Conservation (phyloP, 2,797 vertebrate genomes). For the Knipowitschia caucasica region DNA sequence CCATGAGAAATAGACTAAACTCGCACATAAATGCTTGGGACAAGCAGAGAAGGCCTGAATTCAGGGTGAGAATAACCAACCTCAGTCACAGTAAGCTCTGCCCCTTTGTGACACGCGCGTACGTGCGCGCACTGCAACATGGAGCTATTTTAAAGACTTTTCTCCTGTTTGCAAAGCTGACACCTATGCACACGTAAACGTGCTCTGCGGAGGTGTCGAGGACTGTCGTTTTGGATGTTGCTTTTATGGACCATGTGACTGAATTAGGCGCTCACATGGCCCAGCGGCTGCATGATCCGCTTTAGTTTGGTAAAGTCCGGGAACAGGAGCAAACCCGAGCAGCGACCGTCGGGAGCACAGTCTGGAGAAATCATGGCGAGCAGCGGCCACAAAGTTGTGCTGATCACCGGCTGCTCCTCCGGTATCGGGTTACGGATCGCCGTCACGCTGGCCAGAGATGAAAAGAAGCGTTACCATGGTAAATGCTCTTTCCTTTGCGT, state of each 20-base stretch:
- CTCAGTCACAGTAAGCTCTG: constrained; percentile 61
- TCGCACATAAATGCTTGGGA: not conserved
- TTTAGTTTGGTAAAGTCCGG: constrained; percentile 71
- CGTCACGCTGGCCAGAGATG: constrained; percentile 85
- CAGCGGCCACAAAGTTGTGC: constrained; percentile 80
- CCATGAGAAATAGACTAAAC: not conserved
- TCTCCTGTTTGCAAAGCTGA: constrained; percentile 41
- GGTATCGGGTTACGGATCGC: constrained; percentile 90
- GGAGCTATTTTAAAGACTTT: constrained; percentile 43
- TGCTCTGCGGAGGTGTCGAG: constrained; percentile 26
- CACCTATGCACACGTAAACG: constrained; percentile 37
- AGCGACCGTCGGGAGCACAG: constrained; percentile 63
- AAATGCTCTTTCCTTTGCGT: constrained; percentile 67
- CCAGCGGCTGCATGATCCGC: constrained; percentile 72
- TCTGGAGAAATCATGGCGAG: constrained; percentile 81
- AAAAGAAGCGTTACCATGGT: constrained; percentile 87
- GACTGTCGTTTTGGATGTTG: constrained; percentile 40
- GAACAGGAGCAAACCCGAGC: constrained; percentile 59
- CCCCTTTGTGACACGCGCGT: constrained; percentile 49
- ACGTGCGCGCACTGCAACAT: constrained; percentile 39
- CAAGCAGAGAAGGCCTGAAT: not conserved
- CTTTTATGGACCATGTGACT: constrained; percentile 75
- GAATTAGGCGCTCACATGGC: constrained; percentile 73
- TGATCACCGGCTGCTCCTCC: constrained; percentile 93
- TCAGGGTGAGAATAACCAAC: constrained; percentile 45